Conservation (phyloP, 2,113 vertebrate species). For the Puffinus mauretanicus region DNA sequence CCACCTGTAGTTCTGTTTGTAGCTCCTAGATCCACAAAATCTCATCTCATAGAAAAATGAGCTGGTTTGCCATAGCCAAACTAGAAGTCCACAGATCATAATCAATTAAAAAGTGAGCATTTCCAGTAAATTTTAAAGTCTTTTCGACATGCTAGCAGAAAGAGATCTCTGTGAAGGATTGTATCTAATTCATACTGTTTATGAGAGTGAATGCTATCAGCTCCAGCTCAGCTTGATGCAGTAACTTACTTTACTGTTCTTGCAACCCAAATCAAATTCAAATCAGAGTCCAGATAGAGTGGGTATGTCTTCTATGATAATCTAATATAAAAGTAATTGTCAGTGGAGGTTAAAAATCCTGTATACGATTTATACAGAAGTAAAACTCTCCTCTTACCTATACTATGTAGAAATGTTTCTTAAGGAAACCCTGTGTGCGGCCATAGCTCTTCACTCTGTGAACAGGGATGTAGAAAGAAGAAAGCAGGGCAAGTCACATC, state of each 20-base stretch:
- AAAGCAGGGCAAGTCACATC: neutral
- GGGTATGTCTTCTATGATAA: neutral
- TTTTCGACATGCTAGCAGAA: neutral
- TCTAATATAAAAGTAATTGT: constrained; percentile 1
- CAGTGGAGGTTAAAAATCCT: neutral
- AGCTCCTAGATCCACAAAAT: neutral
- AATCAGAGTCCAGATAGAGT: neutral
- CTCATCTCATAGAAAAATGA: neutral
- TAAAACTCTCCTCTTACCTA: neutral
- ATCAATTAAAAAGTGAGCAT: neutral
- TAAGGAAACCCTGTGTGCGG: neutral
- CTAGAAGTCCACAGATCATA: neutral
- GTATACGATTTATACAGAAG: neutral
- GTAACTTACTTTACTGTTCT: neutral
- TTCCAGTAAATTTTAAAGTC: neutral
- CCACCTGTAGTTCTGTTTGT: neutral
- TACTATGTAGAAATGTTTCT: neutral
- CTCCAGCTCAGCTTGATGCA: neutral
- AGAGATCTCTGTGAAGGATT: neutral
- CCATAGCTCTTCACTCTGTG: neutral
- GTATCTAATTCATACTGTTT: neutral
- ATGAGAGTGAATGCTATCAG: neutral
- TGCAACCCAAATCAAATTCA: neutral
- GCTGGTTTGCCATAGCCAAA: neutral
- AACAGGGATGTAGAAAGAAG: neutral